phyloP scores from a whole-genome alignment of 2,888 invertebrate genomes.

The Acronicta leporina region DNA sequence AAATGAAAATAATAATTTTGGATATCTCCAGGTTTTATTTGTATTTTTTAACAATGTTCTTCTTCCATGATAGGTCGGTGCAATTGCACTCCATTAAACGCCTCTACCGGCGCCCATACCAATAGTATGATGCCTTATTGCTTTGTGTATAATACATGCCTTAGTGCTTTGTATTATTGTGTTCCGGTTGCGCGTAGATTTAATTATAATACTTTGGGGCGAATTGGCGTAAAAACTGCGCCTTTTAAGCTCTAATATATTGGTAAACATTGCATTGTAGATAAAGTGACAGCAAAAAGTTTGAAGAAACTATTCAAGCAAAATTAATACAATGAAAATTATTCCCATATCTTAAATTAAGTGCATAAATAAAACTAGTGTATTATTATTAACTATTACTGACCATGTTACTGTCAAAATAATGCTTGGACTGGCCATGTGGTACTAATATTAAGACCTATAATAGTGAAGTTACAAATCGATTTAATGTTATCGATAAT shows the following conservation, averaged over 20 bases:
- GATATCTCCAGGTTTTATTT: too few species aligned
- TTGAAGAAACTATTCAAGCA: neutral
- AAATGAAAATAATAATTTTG: too few species aligned
- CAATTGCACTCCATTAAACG: too few species aligned
- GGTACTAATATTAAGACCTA: constrained; percentile 27
- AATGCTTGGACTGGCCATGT: constrained; percentile 50
- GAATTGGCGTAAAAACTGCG: too few species aligned
- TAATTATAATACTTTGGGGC: too few species aligned
- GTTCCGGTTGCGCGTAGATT: neutral
- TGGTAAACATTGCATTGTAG: too few species aligned
- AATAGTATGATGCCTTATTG: too few species aligned
- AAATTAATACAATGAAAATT: neutral
- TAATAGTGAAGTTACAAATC: constrained; percentile 11
- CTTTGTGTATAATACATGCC: too few species aligned
- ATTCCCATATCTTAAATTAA: constrained; percentile 12
- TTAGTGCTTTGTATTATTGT: neutral
- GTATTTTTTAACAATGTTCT: too few species aligned
- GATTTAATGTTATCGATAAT: neutral
- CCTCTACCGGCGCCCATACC: too few species aligned
- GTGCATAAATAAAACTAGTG: constrained; percentile 57
- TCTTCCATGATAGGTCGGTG: too few species aligned
- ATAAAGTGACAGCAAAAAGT: neutral
- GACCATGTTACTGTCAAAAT: constrained; percentile 42
- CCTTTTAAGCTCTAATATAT: neutral
- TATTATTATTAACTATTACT: too few species aligned